A percentile compares a stretch with the other conserved stretches of the same genome.
These are phyloP conservation scores for Thumatha senex DNA, from an alignment of 2,888 invertebrate genomes.

Conservation along the genomic window DNA sequence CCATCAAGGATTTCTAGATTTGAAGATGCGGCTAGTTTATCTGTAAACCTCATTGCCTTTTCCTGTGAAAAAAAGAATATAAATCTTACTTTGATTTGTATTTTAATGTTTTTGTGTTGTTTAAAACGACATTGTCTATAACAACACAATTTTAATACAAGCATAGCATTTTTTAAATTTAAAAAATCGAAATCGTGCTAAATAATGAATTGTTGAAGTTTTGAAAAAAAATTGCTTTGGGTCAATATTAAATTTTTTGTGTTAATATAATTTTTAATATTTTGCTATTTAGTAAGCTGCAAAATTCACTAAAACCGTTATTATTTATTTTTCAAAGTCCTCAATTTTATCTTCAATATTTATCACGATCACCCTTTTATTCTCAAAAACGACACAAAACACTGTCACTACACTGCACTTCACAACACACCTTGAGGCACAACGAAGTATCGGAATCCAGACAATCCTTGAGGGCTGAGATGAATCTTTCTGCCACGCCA, in stretches of 20 bases:
- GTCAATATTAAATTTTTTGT: not conserved
- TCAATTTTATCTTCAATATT: slow-evolving; percentile 21
- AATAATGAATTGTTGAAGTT: slow-evolving; percentile 6
- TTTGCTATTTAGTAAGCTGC: not conserved
- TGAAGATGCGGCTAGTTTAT: slow-evolving; percentile 72
- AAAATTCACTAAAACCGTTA: slow-evolving; percentile 13
- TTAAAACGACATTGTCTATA: no score
- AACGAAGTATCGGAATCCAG: slow-evolving; percentile 87
- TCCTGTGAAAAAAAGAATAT: slow-evolving; percentile 55
- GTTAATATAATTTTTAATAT: not conserved
- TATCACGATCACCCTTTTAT: slow-evolving; percentile 23
- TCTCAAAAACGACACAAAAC: slow-evolving; percentile 26
- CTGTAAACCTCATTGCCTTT: slow-evolving; percentile 76
- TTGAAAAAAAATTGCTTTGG: slow-evolving; percentile 2
- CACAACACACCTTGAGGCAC: slow-evolving; percentile 89
- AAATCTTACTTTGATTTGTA: slow-evolving; percentile 5
- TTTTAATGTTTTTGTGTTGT: not conserved
- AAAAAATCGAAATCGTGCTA: not conserved
- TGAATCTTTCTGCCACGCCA: slow-evolving; percentile 63
- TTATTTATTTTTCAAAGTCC: slow-evolving; percentile 34
- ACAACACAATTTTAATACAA: no score
- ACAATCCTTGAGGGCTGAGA: slow-evolving; percentile 85
- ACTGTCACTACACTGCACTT: slow-evolving; percentile 59
- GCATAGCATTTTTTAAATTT: not conserved
- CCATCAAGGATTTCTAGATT: slow-evolving; percentile 69